phyloP scores from a whole-genome alignment of 2,113 vertebrate genomes.

The Oryzias melastigma region DNA sequence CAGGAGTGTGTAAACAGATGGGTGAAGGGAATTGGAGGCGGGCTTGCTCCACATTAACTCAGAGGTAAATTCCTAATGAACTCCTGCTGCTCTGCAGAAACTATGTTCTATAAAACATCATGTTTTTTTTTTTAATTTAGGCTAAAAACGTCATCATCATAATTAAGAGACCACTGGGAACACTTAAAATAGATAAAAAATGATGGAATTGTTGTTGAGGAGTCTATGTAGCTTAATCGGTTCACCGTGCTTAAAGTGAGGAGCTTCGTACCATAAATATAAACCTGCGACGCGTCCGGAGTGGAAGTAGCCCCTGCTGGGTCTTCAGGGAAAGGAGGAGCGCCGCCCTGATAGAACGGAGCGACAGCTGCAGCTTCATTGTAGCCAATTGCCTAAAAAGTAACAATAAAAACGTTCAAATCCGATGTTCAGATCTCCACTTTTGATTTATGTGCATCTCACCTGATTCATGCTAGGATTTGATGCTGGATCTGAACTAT shows the following conservation, averaged over 20 bases:
- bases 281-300: slow-evolving; percentile 48
- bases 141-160: too few relatives aligned
- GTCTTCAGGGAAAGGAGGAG: slow-evolving; percentile 37
- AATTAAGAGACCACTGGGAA: too few relatives aligned
- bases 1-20: too few relatives aligned
- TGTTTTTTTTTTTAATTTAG: too few relatives aligned
- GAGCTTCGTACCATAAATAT: slow-evolving; percentile 57
- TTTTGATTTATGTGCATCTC: not conserved
- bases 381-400: slow-evolving; percentile 49
- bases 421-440: not conserved
- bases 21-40: too few relatives aligned
- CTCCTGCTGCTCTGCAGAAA: too few relatives aligned
- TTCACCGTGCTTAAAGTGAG: not conserved
- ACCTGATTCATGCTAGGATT: slow-evolving; percentile 63
- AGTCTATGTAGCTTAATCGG: not conserved
- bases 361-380: slow-evolving; percentile 40
- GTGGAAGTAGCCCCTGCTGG: slow-evolving; percentile 21
- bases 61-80: too few relatives aligned
- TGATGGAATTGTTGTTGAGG: too few relatives aligned
- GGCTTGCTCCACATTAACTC: too few relatives aligned
- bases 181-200: too few relatives aligned
- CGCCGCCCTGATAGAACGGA: slow-evolving; percentile 31
- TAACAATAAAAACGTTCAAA: not conserved
- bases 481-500: slow-evolving; percentile 31
- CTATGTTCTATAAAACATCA: too few relatives aligned